Evolutionary conservation across 2,888 invertebrate genomes (phyloP), one percentile per base, ranked within the genome.

Genomic region (Drosophila colorata): DNA sequence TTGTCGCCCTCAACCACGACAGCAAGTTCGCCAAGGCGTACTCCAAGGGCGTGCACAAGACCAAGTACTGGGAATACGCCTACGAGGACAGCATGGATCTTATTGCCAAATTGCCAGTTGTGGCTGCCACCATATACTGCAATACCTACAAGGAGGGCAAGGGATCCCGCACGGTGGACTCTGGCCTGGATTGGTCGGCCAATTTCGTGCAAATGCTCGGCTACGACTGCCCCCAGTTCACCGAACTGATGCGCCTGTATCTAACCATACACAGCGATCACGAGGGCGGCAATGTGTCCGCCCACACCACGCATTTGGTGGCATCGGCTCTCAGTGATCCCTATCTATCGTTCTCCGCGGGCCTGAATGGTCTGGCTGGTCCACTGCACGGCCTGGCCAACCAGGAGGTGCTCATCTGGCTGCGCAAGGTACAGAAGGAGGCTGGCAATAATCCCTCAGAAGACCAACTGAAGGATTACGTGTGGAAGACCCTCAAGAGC

Each of bases 351-450:
- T 96, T 97, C 90, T 95, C 96, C 67, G 97, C 96, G 69, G 97
- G 96, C 74, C 95, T 98, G 95, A 96, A 96, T 90, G 97, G 97
- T 66, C 93, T 97, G 59, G 97, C 97, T 78, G 97, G 97, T 74
- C 97, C 97, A 37, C 94, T 98, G 55, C 97, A 97, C 91, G 97
- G 97, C 71, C 93, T 98, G 52, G 97, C 97, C 72, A 98, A 97
- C 92, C 97, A 98, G 93, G 97, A 96, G 94, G 98, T 98, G 65
- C 94, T 99, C 68, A 93, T 98, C 13, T 99, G 99, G 98, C 92
- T 99, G 85, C 95, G 96, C 90, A 98, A 98, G 92, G 93, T 99
- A 33, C 96, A 96, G 79, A 94, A 95, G 87, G 96, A 97, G 90
- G 94, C 99, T 51, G 97, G 97, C 55, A 95, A 96, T 86, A 95